Evolutionary conservation across 2,797 vertebrate species (phyloP).

Genomic region (Microhierax caerulescens): DNA sequence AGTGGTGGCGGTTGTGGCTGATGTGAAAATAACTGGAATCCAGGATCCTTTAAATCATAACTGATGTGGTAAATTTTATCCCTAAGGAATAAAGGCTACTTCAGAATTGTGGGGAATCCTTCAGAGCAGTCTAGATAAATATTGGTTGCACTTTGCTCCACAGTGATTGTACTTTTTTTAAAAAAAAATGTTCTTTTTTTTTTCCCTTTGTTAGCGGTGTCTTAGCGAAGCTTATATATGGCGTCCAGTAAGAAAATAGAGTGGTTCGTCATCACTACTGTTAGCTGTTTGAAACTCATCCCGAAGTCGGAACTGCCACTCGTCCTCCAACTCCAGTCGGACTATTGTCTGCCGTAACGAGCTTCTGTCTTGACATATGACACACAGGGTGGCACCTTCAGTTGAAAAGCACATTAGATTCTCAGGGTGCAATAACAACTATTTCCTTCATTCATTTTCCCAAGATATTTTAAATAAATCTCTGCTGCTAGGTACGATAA

Average conservation of each 20-base stretch:
- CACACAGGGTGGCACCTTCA: conserved; percentile 94
- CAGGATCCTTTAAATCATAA: conserved; percentile 19
- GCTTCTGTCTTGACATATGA: conserved; percentile 96
- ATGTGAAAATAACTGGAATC: conserved; percentile 9
- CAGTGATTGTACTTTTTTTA: conserved; percentile 77
- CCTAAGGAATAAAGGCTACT: conserved; percentile 34
- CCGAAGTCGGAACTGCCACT: conserved; percentile 97
- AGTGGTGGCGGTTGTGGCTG: not conserved
- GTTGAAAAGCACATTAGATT: not conserved
- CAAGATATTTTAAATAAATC: not conserved
- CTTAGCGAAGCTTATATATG: conserved; percentile 80
- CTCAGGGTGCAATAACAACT: not conserved
- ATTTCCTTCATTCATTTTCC: not conserved
- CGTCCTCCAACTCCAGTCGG: conserved; percentile 93
- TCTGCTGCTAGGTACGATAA: not conserved
- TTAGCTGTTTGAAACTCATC: conserved; percentile 99
- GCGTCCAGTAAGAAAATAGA: conserved; percentile 95
- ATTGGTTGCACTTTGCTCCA: conserved; percentile 79
- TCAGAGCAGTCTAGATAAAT: conserved; percentile 68
- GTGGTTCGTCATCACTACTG: conserved; percentile 92
- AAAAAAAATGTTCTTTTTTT: not conserved
- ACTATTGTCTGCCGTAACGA: conserved; percentile 96
- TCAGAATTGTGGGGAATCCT: conserved; percentile 19
- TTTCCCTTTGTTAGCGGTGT: not conserved
- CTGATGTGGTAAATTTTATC: not conserved